phyloP scores from a whole-genome alignment of 2,888 invertebrate genomes.

The Drosophila ezoana region DNA sequence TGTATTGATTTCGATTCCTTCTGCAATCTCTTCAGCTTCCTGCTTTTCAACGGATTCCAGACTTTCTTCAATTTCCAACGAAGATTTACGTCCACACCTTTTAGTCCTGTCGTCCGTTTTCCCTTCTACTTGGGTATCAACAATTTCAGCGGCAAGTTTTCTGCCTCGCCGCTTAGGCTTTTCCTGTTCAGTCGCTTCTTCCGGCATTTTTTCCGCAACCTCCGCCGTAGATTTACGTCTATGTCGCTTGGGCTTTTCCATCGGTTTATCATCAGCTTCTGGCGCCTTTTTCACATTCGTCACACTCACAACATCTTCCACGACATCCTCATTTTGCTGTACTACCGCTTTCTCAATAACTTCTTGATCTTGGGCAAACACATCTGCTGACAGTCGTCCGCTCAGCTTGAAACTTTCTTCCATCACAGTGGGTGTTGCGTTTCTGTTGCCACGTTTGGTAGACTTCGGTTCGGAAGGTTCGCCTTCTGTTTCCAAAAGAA shows the following conservation, averaged over 20 bases:
- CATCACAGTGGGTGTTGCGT: neutral
- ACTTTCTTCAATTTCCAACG: neutral
- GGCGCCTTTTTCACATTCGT: neutral
- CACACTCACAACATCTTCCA: neutral
- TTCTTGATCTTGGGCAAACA: neutral
- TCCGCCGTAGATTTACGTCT: conserved; percentile 3
- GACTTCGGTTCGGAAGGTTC: neutral
- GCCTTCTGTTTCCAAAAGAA: neutral
- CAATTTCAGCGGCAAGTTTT: neutral
- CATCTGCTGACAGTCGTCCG: conserved; percentile 1
- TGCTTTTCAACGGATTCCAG: neutral
- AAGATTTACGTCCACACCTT: neutral
- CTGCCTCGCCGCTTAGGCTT: conserved; percentile 14
- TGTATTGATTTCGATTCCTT: neutral
- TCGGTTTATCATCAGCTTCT: neutral
- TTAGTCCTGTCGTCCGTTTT: neutral
- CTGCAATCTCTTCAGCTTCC: neutral
- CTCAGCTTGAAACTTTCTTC: neutral
- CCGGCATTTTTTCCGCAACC: neutral
- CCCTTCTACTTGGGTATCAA: neutral
- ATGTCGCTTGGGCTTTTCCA: conserved; percentile 5
- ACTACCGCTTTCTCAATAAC: neutral
- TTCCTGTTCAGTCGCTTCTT: neutral
- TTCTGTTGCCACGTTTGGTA: neutral
- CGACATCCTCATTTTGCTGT: neutral